Evolutionary conservation across 2,888 invertebrate species (phyloP).

Genomic region (Pseudolycoriella hygida): DNA sequence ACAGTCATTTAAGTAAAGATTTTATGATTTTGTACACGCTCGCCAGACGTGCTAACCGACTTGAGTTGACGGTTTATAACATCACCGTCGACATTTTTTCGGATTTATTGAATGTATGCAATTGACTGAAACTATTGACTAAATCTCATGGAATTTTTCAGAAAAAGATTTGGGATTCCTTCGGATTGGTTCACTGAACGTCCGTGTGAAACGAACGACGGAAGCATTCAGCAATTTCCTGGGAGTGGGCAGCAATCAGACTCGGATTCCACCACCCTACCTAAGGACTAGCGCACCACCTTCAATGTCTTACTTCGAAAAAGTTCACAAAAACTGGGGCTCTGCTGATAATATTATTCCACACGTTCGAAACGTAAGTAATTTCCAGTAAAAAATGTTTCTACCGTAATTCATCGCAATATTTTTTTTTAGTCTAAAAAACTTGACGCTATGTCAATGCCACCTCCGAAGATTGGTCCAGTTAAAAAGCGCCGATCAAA

Average conservation of each 20-base stretch:
- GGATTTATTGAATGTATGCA: too few species aligned
- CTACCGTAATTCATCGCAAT: constrained; percentile 3
- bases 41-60: too few species aligned
- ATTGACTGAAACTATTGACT: too few species aligned
- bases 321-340: constrained; percentile 74
- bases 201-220: constrained; percentile 80
- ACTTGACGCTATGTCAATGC: constrained; percentile 34
- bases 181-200: constrained; percentile 81
- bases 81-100: too few species aligned
- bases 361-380: constrained; percentile 30
- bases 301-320: constrained; percentile 34
- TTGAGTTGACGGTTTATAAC: too few species aligned
- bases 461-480: constrained; percentile 51
- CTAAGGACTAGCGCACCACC: constrained; percentile 16
- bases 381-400: too few species aligned
- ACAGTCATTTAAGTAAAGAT: too few species aligned
- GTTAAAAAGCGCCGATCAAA: constrained; percentile 51
- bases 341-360: constrained; percentile 67
- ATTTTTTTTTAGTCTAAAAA: constrained; percentile 33
- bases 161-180: constrained; percentile 82
- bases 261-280: constrained; percentile 20
- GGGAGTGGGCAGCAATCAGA: constrained; percentile 45
- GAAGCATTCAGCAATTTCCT: constrained; percentile 83
- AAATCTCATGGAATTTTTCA: too few species aligned
- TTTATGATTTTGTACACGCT: too few species aligned